Base-by-base conservation (phyloP, 2,888 invertebrate species). In the Encarsia formosa region DNA sequence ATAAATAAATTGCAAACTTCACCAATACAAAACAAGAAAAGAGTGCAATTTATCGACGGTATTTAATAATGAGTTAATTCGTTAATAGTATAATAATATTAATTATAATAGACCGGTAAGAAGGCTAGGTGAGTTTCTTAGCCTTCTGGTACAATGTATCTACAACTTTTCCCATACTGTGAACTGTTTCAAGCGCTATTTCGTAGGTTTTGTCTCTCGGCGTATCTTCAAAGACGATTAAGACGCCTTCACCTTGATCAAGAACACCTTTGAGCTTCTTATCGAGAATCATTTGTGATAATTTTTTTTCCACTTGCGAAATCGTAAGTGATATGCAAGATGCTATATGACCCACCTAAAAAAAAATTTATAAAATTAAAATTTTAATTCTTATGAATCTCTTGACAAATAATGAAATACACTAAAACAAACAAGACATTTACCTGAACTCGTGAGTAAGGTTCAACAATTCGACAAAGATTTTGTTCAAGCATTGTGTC, bases 401-500 rank as follows among this genome's bases (percentile, higher is more conserved):
- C 34, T 15, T 34, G 3, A 16, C 15, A 34, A 15, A 34, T n/a
- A n/a, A 8, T 34, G 8, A 8, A 15, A 3, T 34, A 3, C 15
- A n/a, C 15, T n/a, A 15, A 34, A 34, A n/a, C 4, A 8, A 34
- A 15, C 18, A 8, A 13, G 15, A 24, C 20, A 23, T 32, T 50
- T 63, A 72, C 82, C 83, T 99, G 92, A 1, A 99, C 98, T 66
- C 91, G 82, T 62, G 95, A 96, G 76, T 97, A 99, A 2, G 99
- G 99, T 76, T 99, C 99, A 59, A 99, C 98, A 65, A 99, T 92
- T 60, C 98, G 85, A 76, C 94, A 96, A 64, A 99, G 81, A 79
- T 99, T 99, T 77, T 99, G 98, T 77, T 99, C 99, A 74, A 99
- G 79, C 91, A 99, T 95, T 61, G 93, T 95, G 70, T 99, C 98